Evolutionary conservation across 37 sponge, comb jelly and placozoan genomes (phyloP), one percentile per base, ranked within the genome.

Genomic region (Axinella damicornis): DNA sequence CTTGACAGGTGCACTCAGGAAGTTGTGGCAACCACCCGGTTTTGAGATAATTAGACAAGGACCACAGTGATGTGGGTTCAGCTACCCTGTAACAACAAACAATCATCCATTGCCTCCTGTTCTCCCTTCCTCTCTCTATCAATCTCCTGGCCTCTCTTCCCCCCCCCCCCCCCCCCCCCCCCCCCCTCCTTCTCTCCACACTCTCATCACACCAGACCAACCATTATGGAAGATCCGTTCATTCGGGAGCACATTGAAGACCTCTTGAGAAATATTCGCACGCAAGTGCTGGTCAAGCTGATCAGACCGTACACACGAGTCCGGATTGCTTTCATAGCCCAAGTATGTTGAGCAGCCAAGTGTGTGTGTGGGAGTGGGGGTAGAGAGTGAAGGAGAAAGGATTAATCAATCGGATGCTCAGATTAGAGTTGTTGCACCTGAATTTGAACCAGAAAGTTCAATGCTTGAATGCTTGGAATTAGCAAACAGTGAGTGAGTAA

Each of bases 211-310:
- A n/a, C n/a, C 58, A 80, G 76, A 54, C 72, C 70, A n/a, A 78
- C 90, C 22, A 95, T 98, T 21, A 97, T 97, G 97, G 97, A 94
- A 69, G 97, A 94, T 83, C 92, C 80, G 16, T 97, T 97, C 73
- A 95, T 98, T 16, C 62, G 92, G 46, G 98, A 98, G 78, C 98
- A 98, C 79, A 95, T 98, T 4, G 98, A 98, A 79, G 96, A 95
- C 32, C 56, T 95, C 32, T 57, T 95, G 52, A 41, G 90, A 20
- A 95, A 95, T 80, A 95, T 92, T 39, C 87, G 95, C 5, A 89
- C 87, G 20, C 96, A 98, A 76, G 98, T 98, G 1, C 87, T 98
- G 24, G 87, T 95, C 56, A 95, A 91, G 34, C 90, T 98, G 24
- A 98, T 98, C 58, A 72, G 84, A 35, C 98, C 98, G 0, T 98